phyloP scores from a whole-genome alignment of 2,888 invertebrate genomes.

The Brachyptera risi region DNA sequence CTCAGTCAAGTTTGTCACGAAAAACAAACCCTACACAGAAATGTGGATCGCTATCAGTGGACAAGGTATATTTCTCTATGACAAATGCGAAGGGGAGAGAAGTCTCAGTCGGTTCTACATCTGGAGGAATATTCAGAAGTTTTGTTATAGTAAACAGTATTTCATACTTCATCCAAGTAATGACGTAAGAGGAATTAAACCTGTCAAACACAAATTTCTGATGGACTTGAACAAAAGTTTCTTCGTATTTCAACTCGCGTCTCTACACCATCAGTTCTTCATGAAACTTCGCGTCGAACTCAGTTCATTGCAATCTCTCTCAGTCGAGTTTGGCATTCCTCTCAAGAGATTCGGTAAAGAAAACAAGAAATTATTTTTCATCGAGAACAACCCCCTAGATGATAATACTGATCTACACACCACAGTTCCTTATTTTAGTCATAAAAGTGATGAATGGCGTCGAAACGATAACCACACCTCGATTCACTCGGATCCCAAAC shows the following conservation, averaged over 20 bases:
- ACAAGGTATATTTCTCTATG: constrained; percentile 45
- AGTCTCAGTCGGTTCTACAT: constrained; percentile 44
- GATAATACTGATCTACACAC: neutral
- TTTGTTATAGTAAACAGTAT: constrained; percentile 70
- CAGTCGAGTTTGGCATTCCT: constrained; percentile 48
- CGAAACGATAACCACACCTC: too few relatives aligned
- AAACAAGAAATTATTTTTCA: constrained; percentile 26
- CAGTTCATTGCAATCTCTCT: constrained; percentile 60
- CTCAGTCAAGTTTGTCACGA: constrained; percentile 62
- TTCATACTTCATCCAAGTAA: constrained; percentile 49
- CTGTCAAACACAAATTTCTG: constrained; percentile 11
- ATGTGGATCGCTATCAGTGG: constrained; percentile 47
- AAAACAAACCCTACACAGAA: constrained; percentile 50
- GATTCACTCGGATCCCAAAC: neutral
- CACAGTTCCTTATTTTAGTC: constrained; percentile 33
- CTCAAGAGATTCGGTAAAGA: constrained; percentile 33
- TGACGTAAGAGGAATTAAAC: constrained; percentile 46
- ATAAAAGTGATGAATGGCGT: constrained; percentile 40
- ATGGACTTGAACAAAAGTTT: constrained; percentile 48
- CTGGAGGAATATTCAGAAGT: constrained; percentile 72
- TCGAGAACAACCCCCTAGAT: constrained; percentile 10
- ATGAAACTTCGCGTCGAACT: constrained; percentile 67
- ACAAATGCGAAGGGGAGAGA: constrained; percentile 41
- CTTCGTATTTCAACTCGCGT: constrained; percentile 71
- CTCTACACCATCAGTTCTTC: constrained; percentile 74